A percentile compares a stretch with the other conserved stretches of the same genome.
Evolutionary conservation across 2,797 vertebrate genomes (phyloP).

Genomic region (Pseudochaenichthys georgianus): DNA sequence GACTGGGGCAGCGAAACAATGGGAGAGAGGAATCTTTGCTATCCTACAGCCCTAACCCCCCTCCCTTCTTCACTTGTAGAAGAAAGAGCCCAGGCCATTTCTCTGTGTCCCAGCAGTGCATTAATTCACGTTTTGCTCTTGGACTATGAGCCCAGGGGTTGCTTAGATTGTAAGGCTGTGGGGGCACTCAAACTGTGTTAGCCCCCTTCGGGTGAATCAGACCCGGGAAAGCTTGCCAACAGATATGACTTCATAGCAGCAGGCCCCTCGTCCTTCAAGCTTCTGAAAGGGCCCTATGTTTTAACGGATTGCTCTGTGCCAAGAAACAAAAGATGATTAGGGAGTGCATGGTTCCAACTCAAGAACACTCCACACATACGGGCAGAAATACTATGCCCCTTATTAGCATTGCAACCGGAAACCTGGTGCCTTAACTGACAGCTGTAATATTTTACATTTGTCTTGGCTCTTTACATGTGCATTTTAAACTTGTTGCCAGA

Average conservation of each 20-base stretch:
- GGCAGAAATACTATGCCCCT: conserved; percentile 55
- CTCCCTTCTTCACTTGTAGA: conserved; percentile 20
- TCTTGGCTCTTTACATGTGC: conserved; percentile 21
- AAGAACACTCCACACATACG: conserved; percentile 54
- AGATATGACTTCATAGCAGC: conserved; percentile 83
- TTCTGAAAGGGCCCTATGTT: conserved; percentile 80
- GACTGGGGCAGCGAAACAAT: conserved; percentile 66
- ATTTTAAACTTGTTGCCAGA: conserved; percentile 34
- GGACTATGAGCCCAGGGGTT: conserved; percentile 48
- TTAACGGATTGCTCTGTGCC: conserved; percentile 76
- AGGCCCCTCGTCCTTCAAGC: conserved; percentile 63
- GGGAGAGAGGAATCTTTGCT: conserved; percentile 51
- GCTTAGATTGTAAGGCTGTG: conserved; percentile 47
- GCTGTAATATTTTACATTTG: conserved; percentile 45
- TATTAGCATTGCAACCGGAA: conserved; percentile 64
- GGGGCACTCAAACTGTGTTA: conserved; percentile 58
- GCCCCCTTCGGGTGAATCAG: conserved; percentile 60
- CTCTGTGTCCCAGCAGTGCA: conserved; percentile 45
- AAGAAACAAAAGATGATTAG: conserved; percentile 79
- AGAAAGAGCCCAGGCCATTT: conserved; percentile 38
- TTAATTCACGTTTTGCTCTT: conserved; percentile 51
- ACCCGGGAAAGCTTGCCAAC: conserved; percentile 69
- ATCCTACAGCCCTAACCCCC: neutral
- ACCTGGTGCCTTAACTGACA: conserved; percentile 46
- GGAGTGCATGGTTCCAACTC: conserved; percentile 66